Evolutionary conservation across 1,140 invertebrate species (phyloP).

Genomic region (Euwallacea fornicatus): DNA sequence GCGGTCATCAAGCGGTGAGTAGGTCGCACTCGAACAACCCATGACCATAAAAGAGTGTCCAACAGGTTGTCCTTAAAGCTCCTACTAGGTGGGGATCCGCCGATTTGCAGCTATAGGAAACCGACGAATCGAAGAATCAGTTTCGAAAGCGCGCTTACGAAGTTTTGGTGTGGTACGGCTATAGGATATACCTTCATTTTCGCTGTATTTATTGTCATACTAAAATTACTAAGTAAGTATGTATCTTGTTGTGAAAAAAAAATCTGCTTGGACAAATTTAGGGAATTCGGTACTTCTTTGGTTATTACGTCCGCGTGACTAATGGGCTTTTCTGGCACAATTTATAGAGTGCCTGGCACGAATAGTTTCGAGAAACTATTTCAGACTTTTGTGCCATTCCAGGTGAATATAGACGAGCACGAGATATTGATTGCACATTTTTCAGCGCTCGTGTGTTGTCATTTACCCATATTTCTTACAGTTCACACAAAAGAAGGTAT

Average conservation of each 20-base stretch:
- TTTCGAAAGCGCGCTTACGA: slow-evolving; percentile 36
- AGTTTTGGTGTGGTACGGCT: slow-evolving; percentile 34
- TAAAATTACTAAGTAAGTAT: slow-evolving; percentile 37
- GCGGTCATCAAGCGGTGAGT: slow-evolving; percentile 7
- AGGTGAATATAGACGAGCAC: too few species aligned
- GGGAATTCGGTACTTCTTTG: too few species aligned
- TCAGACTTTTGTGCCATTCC: background rate
- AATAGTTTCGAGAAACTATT: slow-evolving; percentile 5
- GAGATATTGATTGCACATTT: too few species aligned
- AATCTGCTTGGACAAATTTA: too few species aligned
- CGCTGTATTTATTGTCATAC: slow-evolving; percentile 37
- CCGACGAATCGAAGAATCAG: slow-evolving; percentile 16
- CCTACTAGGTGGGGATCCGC: slow-evolving; percentile 10
- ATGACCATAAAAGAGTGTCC: slow-evolving; percentile 34
- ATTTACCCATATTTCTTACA: too few species aligned
- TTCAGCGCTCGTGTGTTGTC: too few species aligned
- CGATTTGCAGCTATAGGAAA: slow-evolving; percentile 15
- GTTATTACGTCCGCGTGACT: too few species aligned
- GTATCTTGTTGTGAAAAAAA: background rate
- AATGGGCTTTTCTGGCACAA: background rate
- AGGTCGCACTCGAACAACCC: slow-evolving; percentile 24
- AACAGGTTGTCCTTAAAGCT: slow-evolving; percentile 34
- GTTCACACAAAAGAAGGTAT: too few species aligned
- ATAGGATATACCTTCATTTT: slow-evolving; percentile 14
- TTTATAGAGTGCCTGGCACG: slow-evolving; percentile 9